phyloP scores from a whole-genome alignment of 2,113 vertebrate genomes.

The Aptenodytes forsteri region DNA sequence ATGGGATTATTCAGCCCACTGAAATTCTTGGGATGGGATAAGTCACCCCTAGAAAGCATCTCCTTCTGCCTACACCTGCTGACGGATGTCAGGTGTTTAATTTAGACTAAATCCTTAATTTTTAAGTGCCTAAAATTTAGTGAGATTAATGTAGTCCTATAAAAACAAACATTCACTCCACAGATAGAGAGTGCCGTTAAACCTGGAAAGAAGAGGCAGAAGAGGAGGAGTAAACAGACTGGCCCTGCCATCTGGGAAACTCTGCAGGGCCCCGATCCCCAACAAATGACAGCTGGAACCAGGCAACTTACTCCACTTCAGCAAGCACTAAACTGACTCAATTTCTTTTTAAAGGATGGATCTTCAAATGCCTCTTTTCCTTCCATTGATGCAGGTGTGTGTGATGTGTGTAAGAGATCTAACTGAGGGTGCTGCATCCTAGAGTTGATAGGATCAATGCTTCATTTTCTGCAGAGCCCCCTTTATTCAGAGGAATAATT shows the following conservation, averaged over 20 bases:
- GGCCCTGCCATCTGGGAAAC: slow-evolving; percentile 28
- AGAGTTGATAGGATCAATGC: slow-evolving; percentile 57
- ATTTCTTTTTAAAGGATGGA: slow-evolving; percentile 36
- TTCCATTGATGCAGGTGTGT: slow-evolving; percentile 54
- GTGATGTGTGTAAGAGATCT: slow-evolving; percentile 66
- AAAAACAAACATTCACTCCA: not conserved
- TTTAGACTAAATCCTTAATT: not conserved
- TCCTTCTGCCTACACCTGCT: not conserved
- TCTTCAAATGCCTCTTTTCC: slow-evolving; percentile 50
- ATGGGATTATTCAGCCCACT: not conserved
- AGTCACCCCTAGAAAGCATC: not conserved
- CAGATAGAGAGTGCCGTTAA: not conserved
- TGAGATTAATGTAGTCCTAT: not conserved
- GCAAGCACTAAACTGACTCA: slow-evolving; percentile 56
- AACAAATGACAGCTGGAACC: slow-evolving; percentile 51
- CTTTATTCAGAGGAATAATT: slow-evolving; percentile 62
- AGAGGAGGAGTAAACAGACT: not conserved
- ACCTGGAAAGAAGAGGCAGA: not conserved
- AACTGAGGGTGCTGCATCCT: slow-evolving; percentile 43
- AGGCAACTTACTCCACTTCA: slow-evolving; percentile 56
- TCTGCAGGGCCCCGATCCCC: not conserved
- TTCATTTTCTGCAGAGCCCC: slow-evolving; percentile 61
- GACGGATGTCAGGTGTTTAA: not conserved
- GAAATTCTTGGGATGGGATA: not conserved
- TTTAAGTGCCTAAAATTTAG: not conserved